Percentiles rank a stretch among this genome's conserved stretches.
Conservation (phyloP, 2,113 vertebrate genomes). For the Pomatorhinus ruficollis region DNA sequence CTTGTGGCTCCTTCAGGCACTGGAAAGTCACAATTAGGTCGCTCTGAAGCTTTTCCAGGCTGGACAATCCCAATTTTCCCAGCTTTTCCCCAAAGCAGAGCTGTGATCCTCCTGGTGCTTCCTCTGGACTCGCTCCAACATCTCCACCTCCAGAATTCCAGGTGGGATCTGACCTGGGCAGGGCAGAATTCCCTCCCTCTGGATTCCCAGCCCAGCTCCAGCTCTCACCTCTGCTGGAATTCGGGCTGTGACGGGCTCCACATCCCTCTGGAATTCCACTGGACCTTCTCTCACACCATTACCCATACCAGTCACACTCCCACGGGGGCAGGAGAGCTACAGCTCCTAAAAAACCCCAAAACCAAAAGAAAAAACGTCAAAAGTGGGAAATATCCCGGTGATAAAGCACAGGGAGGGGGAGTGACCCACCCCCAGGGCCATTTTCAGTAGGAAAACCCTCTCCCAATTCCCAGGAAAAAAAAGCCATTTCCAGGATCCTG, state of each 20-base stretch:
- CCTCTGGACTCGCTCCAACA: neutral
- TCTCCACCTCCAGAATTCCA: neutral
- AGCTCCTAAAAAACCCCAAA: constrained; percentile 24
- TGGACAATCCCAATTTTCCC: neutral
- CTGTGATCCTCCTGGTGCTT: neutral
- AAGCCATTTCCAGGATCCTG: neutral
- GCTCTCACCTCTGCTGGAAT: constrained; percentile 69
- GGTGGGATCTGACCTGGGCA: neutral
- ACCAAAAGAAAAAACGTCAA: neutral
- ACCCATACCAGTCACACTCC: constrained; percentile 79
- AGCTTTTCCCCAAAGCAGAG: neutral
- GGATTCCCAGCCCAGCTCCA: accelerated
- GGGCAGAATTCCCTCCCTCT: neutral
- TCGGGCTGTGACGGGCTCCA: constrained; percentile 55
- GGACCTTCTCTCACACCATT: constrained; percentile 84
- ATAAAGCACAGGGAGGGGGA: neutral
- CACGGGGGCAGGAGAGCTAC: constrained; percentile 48
- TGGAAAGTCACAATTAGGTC: accelerated
- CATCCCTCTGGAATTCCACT: constrained; percentile 78
- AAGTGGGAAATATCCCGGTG: accelerated
- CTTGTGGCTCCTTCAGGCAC: neutral
- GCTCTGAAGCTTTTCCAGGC: neutral
- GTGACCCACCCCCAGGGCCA: accelerated
- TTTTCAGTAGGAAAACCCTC: neutral
- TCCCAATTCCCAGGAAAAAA: neutral